Evolutionary conservation across 2,888 invertebrate species (phyloP), one percentile per base, ranked within the genome.

Genomic region (Yponomeuta plumbellus): DNA sequence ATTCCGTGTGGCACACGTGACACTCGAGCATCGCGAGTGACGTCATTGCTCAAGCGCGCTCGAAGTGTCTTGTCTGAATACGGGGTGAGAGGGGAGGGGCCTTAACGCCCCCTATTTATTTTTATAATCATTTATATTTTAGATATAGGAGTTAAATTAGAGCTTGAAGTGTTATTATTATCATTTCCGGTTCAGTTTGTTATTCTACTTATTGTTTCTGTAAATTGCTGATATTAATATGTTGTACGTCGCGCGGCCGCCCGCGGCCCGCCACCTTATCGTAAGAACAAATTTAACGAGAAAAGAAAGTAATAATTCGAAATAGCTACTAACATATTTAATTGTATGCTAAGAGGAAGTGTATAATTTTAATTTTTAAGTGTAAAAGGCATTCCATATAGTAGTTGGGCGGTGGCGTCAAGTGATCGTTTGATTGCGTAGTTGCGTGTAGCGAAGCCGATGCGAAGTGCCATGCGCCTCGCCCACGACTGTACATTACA

Each of bases 81-180:
- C 40, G 76, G 73, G 77, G 81, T 77, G 76, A 77, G 73, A 80
- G 83, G 83, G 80, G 78, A 81, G 81, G 84, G 79, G 65, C 44
- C 44, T 52, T 17, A 59, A 13, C 73, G 77, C 80, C 85, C 85
- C 87, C 84, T 88, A 88, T 89, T 89, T 90, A 88, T 90, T 90
- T 89, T 90, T 88, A 85, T 90, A 89, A 88, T 86, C 88, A 84
- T 88, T 88, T 87, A 87, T 88, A 87, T 84, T 81, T 75, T 88
- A 88, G 85, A 79, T 81, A 75, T 86, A 86, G 84, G 82, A 80
- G 80, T 81, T 69, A 75, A 74, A 71, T 76, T 81, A 81, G 79
- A 80, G 78, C 80, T 83, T 77, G 79, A 79, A 83, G 81, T 85
- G 84, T 85, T 79, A 52, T 17, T 52, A 80, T 79, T 79, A 75